Evolutionary conservation across 2,113 vertebrate species (phyloP), one percentile per base, ranked within the genome.

Genomic region (Aptenodytes forsteri): DNA sequence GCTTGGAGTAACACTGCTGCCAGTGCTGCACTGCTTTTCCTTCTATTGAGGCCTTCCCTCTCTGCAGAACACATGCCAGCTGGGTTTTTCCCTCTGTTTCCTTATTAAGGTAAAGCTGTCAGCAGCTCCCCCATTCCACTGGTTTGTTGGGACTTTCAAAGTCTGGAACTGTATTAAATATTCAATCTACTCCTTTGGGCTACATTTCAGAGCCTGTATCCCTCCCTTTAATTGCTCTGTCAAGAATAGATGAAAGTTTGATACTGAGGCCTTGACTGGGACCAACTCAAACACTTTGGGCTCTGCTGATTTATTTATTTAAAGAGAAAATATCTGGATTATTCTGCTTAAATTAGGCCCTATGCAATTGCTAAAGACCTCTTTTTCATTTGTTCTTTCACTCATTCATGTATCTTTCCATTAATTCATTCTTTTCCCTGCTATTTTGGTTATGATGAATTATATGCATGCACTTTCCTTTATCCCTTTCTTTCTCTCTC

Each of bases 71-170:
- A 67, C 3, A 8, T 56, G 34, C 79, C 10, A 2, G 22, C 16
- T 46, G 52, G 38, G 46, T 44, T 85, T 87, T 64, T n/a, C 30
- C 87, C 47, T 83, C 38, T 9, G 2, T 90, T 93, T 94, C 79
- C 66, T 87, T 95, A 94, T 94, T 87, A 93, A 42, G 22, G 96
- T 93, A 79, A 95, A 96, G 81, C 79, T 97, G 96, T 97, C 98
- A 98, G 89, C 13, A 80, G 83, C 82, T 84, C 81, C 67, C 80
- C 66, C 82, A 76, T 93, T 95, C 93, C 70, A 67, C 84, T 70
- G 85, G 86, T 86, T 97, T 91, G 89, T 59, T 59, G 47, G 95
- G 97, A 96, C 89, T 96, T 97, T 96, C 96, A 97, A 98, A 98
- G 94, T 70, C 40, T 81, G 73, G 49, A 96, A 95, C 27, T 34